Evolutionary conservation across 2,113 vertebrate genomes (phyloP).

Genomic region (Nesogale talazaci): DNA sequence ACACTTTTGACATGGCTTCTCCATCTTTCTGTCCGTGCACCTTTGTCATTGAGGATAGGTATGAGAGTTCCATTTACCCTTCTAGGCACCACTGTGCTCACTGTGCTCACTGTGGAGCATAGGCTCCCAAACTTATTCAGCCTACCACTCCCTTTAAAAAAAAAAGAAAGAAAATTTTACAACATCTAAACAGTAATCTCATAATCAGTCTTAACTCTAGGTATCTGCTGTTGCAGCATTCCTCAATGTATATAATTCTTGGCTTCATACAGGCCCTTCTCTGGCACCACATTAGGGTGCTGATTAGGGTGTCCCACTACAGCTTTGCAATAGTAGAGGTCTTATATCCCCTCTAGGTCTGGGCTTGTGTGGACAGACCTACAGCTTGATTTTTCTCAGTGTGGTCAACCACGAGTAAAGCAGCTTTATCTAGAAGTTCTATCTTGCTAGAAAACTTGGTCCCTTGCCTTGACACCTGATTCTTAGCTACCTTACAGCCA

Average conservation of each 20-base stretch:
- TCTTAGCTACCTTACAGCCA: too few relatives aligned
- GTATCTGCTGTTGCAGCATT: too few relatives aligned
- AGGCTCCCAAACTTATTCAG: too few relatives aligned
- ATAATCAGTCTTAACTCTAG: too few relatives aligned
- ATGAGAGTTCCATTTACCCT: too few relatives aligned
- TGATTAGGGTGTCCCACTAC: not conserved
- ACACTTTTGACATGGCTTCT: not conserved
- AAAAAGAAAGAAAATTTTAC: too few relatives aligned
- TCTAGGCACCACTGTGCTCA: too few relatives aligned
- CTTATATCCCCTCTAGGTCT: not conserved
- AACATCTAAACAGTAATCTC: too few relatives aligned
- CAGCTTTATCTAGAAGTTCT: not conserved
- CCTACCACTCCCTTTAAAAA: too few relatives aligned
- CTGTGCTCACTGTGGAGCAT: too few relatives aligned
- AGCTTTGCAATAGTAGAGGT: too few relatives aligned
- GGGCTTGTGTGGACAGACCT: not conserved
- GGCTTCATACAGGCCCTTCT: not conserved
- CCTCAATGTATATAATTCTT: not conserved
- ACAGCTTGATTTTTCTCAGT: not conserved
- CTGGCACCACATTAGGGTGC: not conserved
- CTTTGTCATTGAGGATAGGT: not conserved
- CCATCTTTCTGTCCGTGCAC: not conserved
- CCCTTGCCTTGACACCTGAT: not conserved
- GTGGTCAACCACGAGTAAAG: not conserved
- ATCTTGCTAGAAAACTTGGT: not conserved